phyloP scores from a whole-genome alignment of 2,888 invertebrate species.

The Neoascia interrupta region DNA sequence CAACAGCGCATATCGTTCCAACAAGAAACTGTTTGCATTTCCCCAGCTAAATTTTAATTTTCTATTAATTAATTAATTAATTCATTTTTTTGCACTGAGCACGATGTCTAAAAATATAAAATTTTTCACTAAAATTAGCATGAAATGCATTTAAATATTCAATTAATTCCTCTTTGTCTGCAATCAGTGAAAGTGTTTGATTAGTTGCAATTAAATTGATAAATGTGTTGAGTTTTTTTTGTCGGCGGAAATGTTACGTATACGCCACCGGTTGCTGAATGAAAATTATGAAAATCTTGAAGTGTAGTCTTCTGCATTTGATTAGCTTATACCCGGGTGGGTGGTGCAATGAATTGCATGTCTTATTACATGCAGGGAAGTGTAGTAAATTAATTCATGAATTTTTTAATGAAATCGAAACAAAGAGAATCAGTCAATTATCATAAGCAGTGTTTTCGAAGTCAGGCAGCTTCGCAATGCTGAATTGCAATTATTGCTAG shows the following conservation, averaged over 20 bases:
- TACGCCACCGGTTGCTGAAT: constrained; percentile 15
- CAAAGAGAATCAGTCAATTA: background rate
- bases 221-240: background rate
- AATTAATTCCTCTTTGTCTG: background rate
- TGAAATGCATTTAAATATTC: constrained; percentile 37
- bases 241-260: constrained; percentile 27
- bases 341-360: constrained; percentile 22
- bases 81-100: constrained; percentile 52
- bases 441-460: too few species aligned
- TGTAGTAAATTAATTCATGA: constrained; percentile 60
- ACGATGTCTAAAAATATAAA: constrained; percentile 54
- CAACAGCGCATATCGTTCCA: constrained; percentile 28
- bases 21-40: constrained; percentile 32
- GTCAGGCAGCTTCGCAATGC: too few species aligned
- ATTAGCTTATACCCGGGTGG: background rate
- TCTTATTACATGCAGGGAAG: constrained; percentile 20
- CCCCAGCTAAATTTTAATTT: constrained; percentile 30
- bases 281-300: constrained; percentile 6
- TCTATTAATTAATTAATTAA: background rate
- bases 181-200: constrained; percentile 50
- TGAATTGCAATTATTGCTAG: too few species aligned
- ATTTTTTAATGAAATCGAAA: background rate
- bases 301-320: background rate
- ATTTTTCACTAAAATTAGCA: constrained; percentile 40
- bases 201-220: constrained; percentile 54